Percentiles rank a stretch among this genome's conserved stretches.
Conservation (phyloP, 1,140 invertebrate genomes). For the Drosophila athabasca region DNA sequence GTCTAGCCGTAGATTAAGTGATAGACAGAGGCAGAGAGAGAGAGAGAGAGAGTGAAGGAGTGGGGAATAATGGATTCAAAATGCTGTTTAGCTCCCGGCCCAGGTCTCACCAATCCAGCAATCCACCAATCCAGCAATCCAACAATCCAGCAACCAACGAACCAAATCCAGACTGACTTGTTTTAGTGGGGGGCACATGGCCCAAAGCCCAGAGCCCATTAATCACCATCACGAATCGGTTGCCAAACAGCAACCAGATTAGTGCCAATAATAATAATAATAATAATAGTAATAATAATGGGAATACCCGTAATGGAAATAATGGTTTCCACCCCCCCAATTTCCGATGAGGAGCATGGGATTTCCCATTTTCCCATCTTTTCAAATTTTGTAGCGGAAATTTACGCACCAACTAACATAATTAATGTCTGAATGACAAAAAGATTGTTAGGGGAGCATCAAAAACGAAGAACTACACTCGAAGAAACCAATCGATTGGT, state of each 20-base stretch:
- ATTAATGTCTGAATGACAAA: constrained; percentile 57
- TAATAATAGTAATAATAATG: constrained; percentile 33
- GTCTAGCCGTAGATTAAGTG: constrained; percentile 68
- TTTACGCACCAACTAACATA: constrained; percentile 61
- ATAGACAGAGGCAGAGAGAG: constrained; percentile 14
- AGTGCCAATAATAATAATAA: constrained; percentile 61
- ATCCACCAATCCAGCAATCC: not conserved
- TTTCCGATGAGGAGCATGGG: not conserved
- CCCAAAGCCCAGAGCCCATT: constrained; percentile 42
- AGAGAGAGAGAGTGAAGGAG: not conserved
- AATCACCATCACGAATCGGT: constrained; percentile 74
- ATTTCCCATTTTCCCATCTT: constrained; percentile 15
- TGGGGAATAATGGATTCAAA: constrained; percentile 55
- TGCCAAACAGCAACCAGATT: constrained; percentile 65
- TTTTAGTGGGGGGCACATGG: no score
- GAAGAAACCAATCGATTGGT: no score
- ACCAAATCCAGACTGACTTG: not conserved
- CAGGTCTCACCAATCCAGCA: not conserved
- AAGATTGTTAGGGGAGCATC: constrained; percentile 3
- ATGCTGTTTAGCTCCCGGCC: not conserved
- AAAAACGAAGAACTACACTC: not conserved
- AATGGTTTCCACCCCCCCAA: constrained; percentile 30
- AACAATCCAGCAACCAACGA: constrained; percentile 9
- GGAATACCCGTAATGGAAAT: constrained; percentile 36
- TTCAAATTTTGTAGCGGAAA: constrained; percentile 40